These are phyloP conservation scores for Spea multiplicata DNA, from an alignment of 2,113 vertebrate genomes.

Conservation along the genomic window DNA sequence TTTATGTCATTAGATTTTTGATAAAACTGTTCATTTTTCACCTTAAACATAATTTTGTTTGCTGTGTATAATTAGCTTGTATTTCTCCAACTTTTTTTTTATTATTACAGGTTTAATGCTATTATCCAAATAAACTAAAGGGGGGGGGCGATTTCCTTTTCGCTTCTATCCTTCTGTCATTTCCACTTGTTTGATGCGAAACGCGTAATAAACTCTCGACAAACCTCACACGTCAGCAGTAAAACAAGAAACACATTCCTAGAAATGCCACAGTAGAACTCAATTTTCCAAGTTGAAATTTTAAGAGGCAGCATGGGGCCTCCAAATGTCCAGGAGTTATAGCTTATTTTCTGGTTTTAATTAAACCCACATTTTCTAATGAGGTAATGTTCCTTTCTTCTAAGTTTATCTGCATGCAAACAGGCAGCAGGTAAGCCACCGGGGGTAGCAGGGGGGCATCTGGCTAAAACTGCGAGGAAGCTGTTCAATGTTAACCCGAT, in stretches of 20 bases:
- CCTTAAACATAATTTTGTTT: too few relatives aligned
- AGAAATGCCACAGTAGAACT: conserved; percentile 5
- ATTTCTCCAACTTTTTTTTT: too few relatives aligned
- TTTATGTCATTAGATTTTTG: too few relatives aligned
- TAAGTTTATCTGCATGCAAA: conserved; percentile 60
- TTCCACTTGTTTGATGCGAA: conserved; percentile 3
- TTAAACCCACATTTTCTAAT: conserved; percentile 62
- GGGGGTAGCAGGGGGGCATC: conserved; percentile 52
- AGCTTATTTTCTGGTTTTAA: conserved; percentile 58
- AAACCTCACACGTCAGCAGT: background rate
- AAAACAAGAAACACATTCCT: conserved; percentile 37
- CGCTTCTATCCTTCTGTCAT: too few relatives aligned
- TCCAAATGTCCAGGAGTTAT: conserved; percentile 40
- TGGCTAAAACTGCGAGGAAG: conserved; percentile 55
- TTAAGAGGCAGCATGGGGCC: conserved; percentile 49
- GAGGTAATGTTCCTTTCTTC: conserved; percentile 60
- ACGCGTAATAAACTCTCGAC: background rate
- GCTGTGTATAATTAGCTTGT: too few relatives aligned
- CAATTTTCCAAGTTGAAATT: conserved; percentile 53
- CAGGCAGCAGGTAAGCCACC: conserved; percentile 57
- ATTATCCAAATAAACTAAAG: too few relatives aligned
- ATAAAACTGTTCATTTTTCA: too few relatives aligned
- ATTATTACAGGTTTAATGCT: too few relatives aligned
- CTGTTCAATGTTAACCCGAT: conserved; percentile 60
- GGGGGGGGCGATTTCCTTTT: too few relatives aligned